A percentile compares a stretch with the other conserved stretches of the same genome.
Conservation (phyloP, 2,797 vertebrate species). For the Pangasius krempfi region DNA sequence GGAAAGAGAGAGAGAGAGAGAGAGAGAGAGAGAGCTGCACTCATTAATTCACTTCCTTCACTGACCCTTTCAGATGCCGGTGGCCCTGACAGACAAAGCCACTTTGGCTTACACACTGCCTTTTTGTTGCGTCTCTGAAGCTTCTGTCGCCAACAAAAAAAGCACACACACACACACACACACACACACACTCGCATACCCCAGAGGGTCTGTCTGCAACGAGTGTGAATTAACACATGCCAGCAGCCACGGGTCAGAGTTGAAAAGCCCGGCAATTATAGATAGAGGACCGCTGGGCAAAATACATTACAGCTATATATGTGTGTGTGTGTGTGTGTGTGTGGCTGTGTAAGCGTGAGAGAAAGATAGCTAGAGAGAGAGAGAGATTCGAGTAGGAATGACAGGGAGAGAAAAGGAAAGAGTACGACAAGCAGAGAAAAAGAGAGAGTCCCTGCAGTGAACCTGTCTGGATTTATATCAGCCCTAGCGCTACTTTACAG, state of each 20-base stretch:
- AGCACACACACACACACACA: background rate
- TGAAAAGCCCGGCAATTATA: conserved; percentile 55
- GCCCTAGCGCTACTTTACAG: conserved; percentile 26
- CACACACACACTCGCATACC: background rate
- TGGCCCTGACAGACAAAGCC: conserved; percentile 20
- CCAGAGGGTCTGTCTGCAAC: conserved; percentile 23
- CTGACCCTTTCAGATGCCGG: conserved; percentile 45
- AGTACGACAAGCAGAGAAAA: background rate
- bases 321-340: conserved; percentile 18
- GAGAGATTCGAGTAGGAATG: conserved; percentile 9
- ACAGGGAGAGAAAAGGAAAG: conserved; percentile 7
- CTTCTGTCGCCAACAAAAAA: conserved; percentile 1
- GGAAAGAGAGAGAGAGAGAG: background rate
- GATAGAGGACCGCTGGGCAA: conserved; percentile 31
- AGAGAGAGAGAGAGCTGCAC: conserved; percentile 16
- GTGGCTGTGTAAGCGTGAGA: conserved; percentile 24
- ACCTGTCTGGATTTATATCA: conserved; percentile 39
- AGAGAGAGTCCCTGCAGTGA: background rate
- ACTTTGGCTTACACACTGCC: conserved; percentile 28
- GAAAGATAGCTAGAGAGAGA: conserved; percentile 59
- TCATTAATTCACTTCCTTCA: conserved; percentile 29
- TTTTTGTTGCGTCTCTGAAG: conserved; percentile 19
- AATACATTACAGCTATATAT: conserved; percentile 53
- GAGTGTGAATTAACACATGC: conserved; percentile 56
- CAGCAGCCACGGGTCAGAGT: conserved; percentile 58